Conservation (phyloP, 2,113 vertebrate genomes). For the Castor canadensis region DNA sequence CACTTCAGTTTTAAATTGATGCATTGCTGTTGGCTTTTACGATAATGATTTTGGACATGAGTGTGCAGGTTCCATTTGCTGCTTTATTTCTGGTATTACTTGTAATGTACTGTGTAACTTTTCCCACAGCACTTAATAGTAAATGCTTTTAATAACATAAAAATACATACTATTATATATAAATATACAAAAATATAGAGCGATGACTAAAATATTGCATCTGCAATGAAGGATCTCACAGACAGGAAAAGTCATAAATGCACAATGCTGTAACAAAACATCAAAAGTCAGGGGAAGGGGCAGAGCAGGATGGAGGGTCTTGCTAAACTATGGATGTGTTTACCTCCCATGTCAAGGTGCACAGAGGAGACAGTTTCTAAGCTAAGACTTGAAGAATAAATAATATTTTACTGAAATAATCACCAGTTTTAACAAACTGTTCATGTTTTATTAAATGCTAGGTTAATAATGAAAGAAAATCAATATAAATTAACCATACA, state of each 20-base stretch:
- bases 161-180: not conserved
- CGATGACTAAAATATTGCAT: not conserved
- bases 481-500: not conserved
- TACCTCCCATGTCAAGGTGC: not conserved
- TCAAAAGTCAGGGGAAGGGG: not conserved
- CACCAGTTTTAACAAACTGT: not conserved
- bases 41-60: not conserved
- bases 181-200: not conserved
- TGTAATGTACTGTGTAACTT: not conserved
- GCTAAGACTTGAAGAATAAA: not conserved
- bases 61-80: not conserved
- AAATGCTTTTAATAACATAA: not conserved
- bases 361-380: not conserved
- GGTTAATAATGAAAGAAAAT: slow-evolving; percentile 8
- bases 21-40: not conserved
- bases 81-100: not conserved
- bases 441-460: slow-evolving; percentile 3
- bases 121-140: not conserved
- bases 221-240: not conserved
- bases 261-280: not conserved
- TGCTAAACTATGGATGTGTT: not conserved
- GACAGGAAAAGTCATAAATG: not conserved
- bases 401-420: not conserved
- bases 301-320: not conserved
- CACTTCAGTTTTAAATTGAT: not conserved